A percentile compares a stretch with the other conserved stretches of the same genome.
Conservation (phyloP, 2,113 vertebrate genomes). For the Abramis brama region DNA sequence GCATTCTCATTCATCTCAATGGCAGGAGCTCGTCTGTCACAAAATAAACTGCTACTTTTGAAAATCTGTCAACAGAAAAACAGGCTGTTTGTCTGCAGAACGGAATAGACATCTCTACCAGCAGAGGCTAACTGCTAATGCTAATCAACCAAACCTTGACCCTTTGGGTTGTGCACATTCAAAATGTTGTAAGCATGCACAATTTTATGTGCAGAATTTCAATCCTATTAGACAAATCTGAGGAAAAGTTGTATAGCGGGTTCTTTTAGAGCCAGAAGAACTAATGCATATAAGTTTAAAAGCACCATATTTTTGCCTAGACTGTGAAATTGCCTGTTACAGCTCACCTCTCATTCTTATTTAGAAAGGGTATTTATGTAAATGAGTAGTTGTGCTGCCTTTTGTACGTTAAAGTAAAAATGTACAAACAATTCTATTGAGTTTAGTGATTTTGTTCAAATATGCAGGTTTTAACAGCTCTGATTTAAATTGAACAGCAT, state of each 20-base stretch:
- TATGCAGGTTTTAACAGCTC: background rate
- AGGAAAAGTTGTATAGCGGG: background rate
- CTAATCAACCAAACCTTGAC: background rate
- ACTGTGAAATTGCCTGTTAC: background rate
- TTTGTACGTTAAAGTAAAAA: background rate
- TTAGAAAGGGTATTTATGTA: background rate
- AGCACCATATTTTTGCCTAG: background rate
- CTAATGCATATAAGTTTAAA: background rate
- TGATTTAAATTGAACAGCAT: background rate
- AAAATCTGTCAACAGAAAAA: background rate
- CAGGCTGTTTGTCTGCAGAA: background rate
- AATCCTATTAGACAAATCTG: background rate
- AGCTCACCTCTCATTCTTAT: background rate
- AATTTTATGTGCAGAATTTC: background rate
- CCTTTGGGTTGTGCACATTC: background rate
- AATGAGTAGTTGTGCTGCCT: background rate
- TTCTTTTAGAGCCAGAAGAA: background rate
- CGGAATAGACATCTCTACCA: background rate
- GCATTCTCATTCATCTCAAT: background rate
- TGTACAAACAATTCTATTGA: background rate
- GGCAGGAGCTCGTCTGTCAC: background rate
- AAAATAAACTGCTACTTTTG: background rate
- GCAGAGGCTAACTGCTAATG: background rate
- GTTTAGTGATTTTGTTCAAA: background rate
- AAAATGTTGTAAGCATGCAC: background rate